Base-by-base conservation (phyloP, 2,113 vertebrate genomes). In the Morone saxatilis region DNA sequence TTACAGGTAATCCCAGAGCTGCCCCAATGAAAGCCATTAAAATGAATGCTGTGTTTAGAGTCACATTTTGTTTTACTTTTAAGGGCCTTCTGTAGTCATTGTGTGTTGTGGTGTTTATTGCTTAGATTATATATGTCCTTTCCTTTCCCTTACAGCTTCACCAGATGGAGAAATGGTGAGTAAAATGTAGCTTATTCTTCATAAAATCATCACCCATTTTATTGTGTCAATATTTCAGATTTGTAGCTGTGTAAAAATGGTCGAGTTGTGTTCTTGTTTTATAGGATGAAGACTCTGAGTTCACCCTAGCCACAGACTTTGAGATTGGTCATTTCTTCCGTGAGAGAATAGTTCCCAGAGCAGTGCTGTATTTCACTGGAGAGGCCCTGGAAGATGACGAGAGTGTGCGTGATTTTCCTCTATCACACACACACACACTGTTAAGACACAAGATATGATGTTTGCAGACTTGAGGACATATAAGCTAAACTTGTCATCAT, bases 241-340 rank as follows among this genome's bases (percentile, higher is more conserved):
- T 53, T n/a, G 20, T 59, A 16, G 12, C 5, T 17, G 10, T 70
- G 0, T 41, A 36, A 1, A 71, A 80, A 47, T 1, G 0, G 7
- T 36, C 3, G 31, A 9, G 22, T 22, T 73, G 31, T 75, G 1
- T 54, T 85, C 19, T 50, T 76, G 77, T 86, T 38, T 82, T 88
- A 4, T 79, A 99, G 98, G 98, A 99, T 71, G 98, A 99, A 95
- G 98, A 99, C 80, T 97, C 96, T 0, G 98, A 99, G 80, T 97
- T 98, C 89, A 97, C 96, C 36, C 86, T 99, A 90, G 96, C 97
- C 63, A 96, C 97, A 75, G 98, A 99, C 93, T 99, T 99, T 92
- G 98, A 99, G 93, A 97, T 99, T 0, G 98, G 98, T 17, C 98
- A 99, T 88, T 99, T 99, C 89, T 99, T 99, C 94, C 97, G 98